Evolutionary conservation across 2,113 vertebrate genomes (phyloP).

Genomic region (Sciurus niger): DNA sequence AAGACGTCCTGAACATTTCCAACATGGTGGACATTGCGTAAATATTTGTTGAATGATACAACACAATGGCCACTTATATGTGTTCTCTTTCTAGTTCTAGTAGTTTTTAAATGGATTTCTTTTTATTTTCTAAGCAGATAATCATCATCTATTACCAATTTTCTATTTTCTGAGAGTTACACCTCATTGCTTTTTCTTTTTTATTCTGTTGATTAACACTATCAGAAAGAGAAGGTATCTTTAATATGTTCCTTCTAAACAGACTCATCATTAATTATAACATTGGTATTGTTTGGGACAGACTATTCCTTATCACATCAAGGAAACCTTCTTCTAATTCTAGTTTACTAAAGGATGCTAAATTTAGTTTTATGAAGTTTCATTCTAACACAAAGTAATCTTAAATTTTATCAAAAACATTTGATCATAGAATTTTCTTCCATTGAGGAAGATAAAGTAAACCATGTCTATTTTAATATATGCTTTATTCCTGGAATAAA

Average conservation of each 20-base stretch:
- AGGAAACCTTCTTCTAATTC: background rate
- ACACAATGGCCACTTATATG: background rate
- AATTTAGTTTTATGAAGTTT: conserved; percentile 29
- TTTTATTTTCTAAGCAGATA: conserved; percentile 23
- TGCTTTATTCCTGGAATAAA: conserved; percentile 49
- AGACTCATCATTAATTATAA: conserved; percentile 26
- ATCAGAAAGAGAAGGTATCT: background rate
- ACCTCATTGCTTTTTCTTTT: conserved; percentile 34
- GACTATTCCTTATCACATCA: background rate
- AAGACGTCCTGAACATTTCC: background rate
- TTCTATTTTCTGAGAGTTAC: conserved; percentile 56
- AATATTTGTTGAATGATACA: conserved; percentile 8
- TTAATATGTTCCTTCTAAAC: background rate
- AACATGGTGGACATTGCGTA: background rate
- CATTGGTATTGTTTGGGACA: background rate
- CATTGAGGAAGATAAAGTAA: conserved; percentile 31
- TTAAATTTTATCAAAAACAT: conserved; percentile 45
- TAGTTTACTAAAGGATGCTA: background rate
- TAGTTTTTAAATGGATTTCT: conserved; percentile 37
- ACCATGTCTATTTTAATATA: conserved; percentile 18
- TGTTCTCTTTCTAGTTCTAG: background rate
- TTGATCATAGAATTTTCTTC: background rate
- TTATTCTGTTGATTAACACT: background rate
- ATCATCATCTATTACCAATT: conserved; percentile 1
- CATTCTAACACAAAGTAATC: conserved; percentile 50